Percentiles rank a stretch among this genome's conserved stretches.
These are phyloP conservation scores for Anoura caudifer DNA, from an alignment of 2,113 vertebrate species.

Conservation along the genomic window DNA sequence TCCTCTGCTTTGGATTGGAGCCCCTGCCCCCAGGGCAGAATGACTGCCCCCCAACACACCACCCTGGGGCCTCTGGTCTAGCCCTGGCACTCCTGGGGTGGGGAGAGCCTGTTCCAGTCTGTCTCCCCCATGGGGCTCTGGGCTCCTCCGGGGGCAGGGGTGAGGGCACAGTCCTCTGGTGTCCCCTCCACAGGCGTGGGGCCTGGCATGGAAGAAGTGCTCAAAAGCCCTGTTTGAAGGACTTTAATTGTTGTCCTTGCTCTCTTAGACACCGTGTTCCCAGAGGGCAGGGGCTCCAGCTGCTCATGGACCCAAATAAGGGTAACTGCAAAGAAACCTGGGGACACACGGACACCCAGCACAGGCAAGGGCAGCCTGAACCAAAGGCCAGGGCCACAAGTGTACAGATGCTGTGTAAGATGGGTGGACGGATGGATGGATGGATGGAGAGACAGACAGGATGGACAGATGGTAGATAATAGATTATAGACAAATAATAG, in stretches of 20 bases:
- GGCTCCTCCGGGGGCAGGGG: background rate
- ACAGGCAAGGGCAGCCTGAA: background rate
- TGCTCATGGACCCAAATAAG: background rate
- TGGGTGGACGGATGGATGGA: background rate
- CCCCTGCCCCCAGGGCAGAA: background rate
- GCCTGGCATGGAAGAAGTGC: background rate
- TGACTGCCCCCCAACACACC: rapidly evolving
- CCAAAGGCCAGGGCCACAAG: background rate
- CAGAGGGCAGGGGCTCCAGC: background rate
- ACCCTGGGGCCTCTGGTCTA: background rate
- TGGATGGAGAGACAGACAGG: no score
- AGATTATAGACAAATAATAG: no score
- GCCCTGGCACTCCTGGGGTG: background rate
- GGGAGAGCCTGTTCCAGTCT: background rate
- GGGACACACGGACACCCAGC: background rate
- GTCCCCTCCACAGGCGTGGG: rapidly evolving
- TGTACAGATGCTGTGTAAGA: background rate
- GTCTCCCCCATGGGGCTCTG: background rate
- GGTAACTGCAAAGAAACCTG: background rate
- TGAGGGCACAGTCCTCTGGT: background rate
- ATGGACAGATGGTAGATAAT: background rate
- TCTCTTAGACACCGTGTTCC: background rate
- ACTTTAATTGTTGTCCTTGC: rapidly evolving
- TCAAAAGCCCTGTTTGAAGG: background rate
- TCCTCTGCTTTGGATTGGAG: background rate